phyloP scores from a whole-genome alignment of 1,140 invertebrate genomes.

The Sycophaga agraensis region DNA sequence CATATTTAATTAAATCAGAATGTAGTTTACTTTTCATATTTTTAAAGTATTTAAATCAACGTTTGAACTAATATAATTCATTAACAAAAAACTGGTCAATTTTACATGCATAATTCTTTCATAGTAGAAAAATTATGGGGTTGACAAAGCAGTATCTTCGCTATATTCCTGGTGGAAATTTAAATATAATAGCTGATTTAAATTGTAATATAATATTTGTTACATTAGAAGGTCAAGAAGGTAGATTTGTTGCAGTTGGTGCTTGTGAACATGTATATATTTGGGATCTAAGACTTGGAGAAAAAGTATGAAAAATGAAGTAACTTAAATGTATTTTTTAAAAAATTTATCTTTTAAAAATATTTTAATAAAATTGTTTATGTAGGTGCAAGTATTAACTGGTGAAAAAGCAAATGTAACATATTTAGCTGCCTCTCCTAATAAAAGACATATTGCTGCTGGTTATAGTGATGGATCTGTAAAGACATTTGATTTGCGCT shows the following conservation, averaged over 20 bases:
- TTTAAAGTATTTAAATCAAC: no score
- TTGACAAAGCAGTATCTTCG: slow-evolving; percentile 95
- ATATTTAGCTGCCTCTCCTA: slow-evolving; percentile 69
- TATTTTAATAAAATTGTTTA: not conserved
- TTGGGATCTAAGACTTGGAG: slow-evolving; percentile 89
- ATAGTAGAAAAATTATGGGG: slow-evolving; percentile 78
- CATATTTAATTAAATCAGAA: no score
- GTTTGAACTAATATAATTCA: no score
- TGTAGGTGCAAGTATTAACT: slow-evolving; percentile 69
- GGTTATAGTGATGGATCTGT: slow-evolving; percentile 91
- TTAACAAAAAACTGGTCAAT: no score
- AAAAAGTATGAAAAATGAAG: slow-evolving; percentile 68
- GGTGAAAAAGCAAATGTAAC: slow-evolving; percentile 81
- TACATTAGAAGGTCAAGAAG: slow-evolving; percentile 72
- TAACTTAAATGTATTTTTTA: slow-evolving; percentile 14
- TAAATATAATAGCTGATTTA: slow-evolving; percentile 82
- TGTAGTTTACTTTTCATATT: no score
- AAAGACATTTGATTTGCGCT: slow-evolving; percentile 75
- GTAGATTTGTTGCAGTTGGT: slow-evolving; percentile 82
- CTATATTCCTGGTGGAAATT: slow-evolving; percentile 77
- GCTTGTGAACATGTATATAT: slow-evolving; percentile 91
- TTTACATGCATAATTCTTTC: no score
- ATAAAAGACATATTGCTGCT: slow-evolving; percentile 78
- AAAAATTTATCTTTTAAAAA: slow-evolving; percentile 20
- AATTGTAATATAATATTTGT: slow-evolving; percentile 79